Evolutionary conservation across 2,888 invertebrate species (phyloP), one percentile per base, ranked within the genome.

Genomic region (Romanomermis culicivorax): DNA sequence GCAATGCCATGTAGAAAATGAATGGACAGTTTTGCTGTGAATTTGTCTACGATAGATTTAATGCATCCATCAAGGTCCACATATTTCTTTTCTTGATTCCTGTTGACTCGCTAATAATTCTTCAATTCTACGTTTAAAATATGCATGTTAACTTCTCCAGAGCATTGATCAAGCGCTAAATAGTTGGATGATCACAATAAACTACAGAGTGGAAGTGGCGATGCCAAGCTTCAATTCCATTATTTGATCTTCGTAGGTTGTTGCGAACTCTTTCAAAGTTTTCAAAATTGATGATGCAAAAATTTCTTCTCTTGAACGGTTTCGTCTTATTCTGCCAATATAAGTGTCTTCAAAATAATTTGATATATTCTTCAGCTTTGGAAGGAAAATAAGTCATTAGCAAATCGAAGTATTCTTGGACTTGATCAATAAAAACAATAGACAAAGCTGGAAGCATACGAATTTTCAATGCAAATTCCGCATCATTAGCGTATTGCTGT

Each of bases 301-400:
- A 23, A 49, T 49, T 49, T 7, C 47, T 23, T 49, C 50, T 11
- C 26, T 11, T 49, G 14, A 29, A 7, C 26, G n/a, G n/a, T n/a
- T n/a, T n/a, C 29, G 50, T 7, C 50, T 11, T 17, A 49, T 49
- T 23, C 47, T 36, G 17, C 36, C 36, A n/a, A n/a, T n/a, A 45
- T 45, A 49, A 17, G 50, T 49, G 27, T 49, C 50, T 27, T 49
- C 50, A 23, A 49, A 49, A 49, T 49, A 49, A n/a, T 27, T 49
- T 29, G 11, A 20, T 20, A 11, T 27, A 11, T 27, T 25, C 11
- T 27, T 27, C 14, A 17, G 50, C 50, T 20, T 49, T 29, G 11
- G 11, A 3, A 14, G 50, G 50, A 49, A 49, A 49, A 27, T 25
- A 25, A 4, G 11, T 20, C 50, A 49, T 25, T 3, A 49, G 29